These are phyloP conservation scores for Mesocentrotus franciscanus DNA, from an alignment of 53 echinoderm and acorn worm genomes.

Conservation along the genomic window DNA sequence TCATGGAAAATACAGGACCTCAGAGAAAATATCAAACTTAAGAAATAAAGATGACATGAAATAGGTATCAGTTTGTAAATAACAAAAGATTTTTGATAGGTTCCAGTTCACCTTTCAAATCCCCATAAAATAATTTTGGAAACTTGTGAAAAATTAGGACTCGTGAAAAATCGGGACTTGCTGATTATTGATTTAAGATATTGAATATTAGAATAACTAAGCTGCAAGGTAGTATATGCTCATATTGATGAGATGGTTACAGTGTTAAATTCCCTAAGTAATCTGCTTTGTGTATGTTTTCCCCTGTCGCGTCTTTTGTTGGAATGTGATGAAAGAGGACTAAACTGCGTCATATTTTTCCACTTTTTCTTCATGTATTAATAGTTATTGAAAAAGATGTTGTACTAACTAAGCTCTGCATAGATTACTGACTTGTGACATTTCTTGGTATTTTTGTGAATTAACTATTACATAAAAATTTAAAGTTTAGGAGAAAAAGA, in stretches of 20 bases:
- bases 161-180: too few relatives aligned
- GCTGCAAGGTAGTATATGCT: not conserved
- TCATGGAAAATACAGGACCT: too few relatives aligned
- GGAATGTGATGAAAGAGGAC: slow-evolving; percentile 28
- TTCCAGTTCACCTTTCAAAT: not conserved
- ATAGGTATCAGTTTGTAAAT: not conserved
- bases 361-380: slow-evolving; percentile 29
- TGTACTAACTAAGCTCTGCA: slow-evolving; percentile 37
- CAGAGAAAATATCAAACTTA: not conserved
- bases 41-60: not conserved
- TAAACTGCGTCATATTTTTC: slow-evolving; percentile 33
- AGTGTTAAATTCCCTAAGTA: not conserved
- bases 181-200: too few relatives aligned
- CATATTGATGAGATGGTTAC: not conserved
- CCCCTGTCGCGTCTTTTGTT: not conserved
- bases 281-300: not conserved
- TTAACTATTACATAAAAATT: not conserved
- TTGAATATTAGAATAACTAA: not conserved
- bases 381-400: not conserved
- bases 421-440: not conserved
- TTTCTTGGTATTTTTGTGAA: slow-evolving; percentile 6
- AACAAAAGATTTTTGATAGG: not conserved
- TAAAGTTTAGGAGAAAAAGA: not conserved
- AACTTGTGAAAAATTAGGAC: too few relatives aligned
- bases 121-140: too few relatives aligned